Percentiles rank a stretch among this genome's conserved stretches.
Evolutionary conservation across 2,888 invertebrate genomes (phyloP).

Genomic region (Sesamia inferens): DNA sequence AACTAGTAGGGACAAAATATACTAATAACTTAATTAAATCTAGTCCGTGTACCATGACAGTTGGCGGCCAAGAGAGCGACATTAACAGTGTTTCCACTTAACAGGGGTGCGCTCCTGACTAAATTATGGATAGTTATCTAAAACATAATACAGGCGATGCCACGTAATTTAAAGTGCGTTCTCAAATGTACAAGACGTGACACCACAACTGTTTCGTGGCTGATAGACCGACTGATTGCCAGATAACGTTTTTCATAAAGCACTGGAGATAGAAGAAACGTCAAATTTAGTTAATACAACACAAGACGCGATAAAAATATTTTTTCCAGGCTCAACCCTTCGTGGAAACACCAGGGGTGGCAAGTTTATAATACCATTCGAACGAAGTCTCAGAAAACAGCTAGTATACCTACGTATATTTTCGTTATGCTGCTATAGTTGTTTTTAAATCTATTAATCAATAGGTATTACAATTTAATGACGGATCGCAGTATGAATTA

Average conservation of each 20-base stretch:
- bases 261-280: neutral
- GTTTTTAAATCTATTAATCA: slow-evolving; percentile 17
- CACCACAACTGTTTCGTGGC: neutral
- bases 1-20: too few relatives aligned
- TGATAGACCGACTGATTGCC: neutral
- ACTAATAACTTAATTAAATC: too few relatives aligned
- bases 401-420: too few relatives aligned
- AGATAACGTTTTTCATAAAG: neutral
- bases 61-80: too few relatives aligned
- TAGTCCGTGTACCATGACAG: too few relatives aligned
- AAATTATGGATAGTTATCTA: too few relatives aligned
- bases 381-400: neutral
- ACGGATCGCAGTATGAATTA: slow-evolving; percentile 27
- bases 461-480: slow-evolving; percentile 14
- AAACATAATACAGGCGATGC: too few relatives aligned
- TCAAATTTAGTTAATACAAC: neutral
- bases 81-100: too few relatives aligned
- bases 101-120: too few relatives aligned
- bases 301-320: neutral
- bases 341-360: neutral
- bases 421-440: neutral
- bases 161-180: too few relatives aligned
- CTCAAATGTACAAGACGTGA: too few relatives aligned
- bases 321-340: neutral
- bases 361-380: slow-evolving; percentile 3